Evolutionary conservation across 2,797 vertebrate species (phyloP).

Genomic region (Danio tinwini): DNA sequence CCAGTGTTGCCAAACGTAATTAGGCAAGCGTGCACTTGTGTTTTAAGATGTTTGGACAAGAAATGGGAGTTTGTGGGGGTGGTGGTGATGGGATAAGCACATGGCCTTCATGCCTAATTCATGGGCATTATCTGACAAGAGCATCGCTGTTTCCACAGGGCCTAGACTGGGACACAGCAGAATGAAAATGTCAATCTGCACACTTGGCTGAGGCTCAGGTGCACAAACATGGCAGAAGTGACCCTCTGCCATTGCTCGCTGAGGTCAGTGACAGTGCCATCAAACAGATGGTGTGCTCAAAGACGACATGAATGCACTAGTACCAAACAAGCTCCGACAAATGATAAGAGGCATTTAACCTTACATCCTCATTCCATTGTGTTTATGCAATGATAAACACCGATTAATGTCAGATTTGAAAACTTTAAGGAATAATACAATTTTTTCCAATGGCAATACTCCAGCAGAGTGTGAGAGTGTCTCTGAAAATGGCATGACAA

Average conservation of each 20-base stretch:
- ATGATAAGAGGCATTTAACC: slow-evolving; percentile 29
- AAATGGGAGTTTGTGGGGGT: slow-evolving; percentile 18
- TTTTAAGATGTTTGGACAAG: slow-evolving; percentile 1
- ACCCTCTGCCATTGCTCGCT: slow-evolving; percentile 28
- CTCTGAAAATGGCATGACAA: not conserved
- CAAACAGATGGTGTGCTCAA: slow-evolving; percentile 45
- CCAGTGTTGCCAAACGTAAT: not conserved
- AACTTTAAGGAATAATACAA: not conserved
- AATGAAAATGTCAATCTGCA: slow-evolving; percentile 66
- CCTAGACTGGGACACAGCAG: slow-evolving; percentile 47
- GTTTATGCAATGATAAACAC: not conserved
- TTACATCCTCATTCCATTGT: not conserved
- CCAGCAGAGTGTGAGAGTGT: not conserved
- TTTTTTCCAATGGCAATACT: not conserved
- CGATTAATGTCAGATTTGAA: not conserved
- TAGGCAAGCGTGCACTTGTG: not conserved
- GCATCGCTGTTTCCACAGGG: slow-evolving; percentile 59
- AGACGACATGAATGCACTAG: slow-evolving; percentile 13
- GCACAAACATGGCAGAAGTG: slow-evolving; percentile 58
- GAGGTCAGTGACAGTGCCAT: slow-evolving; percentile 40
- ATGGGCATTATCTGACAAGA: slow-evolving; percentile 69
- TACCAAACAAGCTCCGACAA: slow-evolving; percentile 30
- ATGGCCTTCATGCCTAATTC: slow-evolving; percentile 72
- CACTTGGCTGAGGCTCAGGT: slow-evolving; percentile 62
- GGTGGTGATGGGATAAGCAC: slow-evolving; percentile 53